Evolutionary conservation across 2,797 vertebrate genomes (phyloP).

Genomic region (Avahi laniger): DNA sequence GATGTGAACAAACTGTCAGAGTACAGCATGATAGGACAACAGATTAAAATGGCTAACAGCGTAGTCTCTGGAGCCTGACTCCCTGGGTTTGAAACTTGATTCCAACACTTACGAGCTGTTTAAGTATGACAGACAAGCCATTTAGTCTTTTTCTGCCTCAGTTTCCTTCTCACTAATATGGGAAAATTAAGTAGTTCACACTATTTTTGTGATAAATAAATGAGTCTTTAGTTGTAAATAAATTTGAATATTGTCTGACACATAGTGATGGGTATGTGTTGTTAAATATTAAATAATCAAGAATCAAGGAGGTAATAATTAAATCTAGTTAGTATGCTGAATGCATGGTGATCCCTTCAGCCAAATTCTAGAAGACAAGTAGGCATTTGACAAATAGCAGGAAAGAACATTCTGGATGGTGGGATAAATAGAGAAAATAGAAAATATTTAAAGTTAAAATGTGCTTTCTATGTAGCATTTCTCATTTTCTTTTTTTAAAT

Average conservation of each 20-base stretch:
- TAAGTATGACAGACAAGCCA: background rate
- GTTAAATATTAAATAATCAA: slow-evolving; percentile 6
- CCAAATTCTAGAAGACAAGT: background rate
- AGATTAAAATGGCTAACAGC: background rate
- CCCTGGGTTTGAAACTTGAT: background rate
- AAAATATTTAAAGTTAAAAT: slow-evolving; percentile 33
- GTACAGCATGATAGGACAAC: background rate
- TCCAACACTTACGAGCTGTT: background rate
- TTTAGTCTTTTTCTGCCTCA: background rate
- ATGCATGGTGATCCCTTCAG: background rate
- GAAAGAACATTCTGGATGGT: background rate
- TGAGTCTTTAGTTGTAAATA: background rate
- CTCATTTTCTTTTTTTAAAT: background rate
- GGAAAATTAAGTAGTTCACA: background rate
- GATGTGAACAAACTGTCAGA: background rate
- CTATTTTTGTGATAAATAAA: background rate
- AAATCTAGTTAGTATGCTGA: background rate
- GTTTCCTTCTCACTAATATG: background rate
- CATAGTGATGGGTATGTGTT: background rate
- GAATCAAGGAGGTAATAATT: background rate
- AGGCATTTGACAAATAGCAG: background rate
- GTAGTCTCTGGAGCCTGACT: background rate
- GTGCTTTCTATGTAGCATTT: background rate
- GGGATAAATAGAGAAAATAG: background rate
- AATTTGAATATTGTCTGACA: background rate